A percentile compares a stretch with the other conserved stretches of the same genome.
Conservation (phyloP, 2,888 invertebrate species). For the Drosophila nr. perissopoda region DNA sequence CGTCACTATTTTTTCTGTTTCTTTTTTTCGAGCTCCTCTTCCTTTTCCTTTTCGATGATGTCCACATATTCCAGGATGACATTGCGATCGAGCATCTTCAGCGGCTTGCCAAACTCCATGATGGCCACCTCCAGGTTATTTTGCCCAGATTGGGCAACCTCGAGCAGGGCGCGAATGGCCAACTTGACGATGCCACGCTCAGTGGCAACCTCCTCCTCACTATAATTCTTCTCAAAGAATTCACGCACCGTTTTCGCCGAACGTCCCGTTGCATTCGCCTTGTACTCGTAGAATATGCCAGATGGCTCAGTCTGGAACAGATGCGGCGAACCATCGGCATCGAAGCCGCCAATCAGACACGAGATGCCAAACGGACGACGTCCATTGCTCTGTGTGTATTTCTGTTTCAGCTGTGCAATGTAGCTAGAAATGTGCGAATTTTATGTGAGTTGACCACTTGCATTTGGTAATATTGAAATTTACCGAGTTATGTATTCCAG, state of each 20-base stretch:
- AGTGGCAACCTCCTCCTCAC: constrained; percentile 91
- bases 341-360: constrained; percentile 98
- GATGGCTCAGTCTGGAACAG: constrained; percentile 99
- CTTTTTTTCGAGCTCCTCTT: constrained; percentile 98
- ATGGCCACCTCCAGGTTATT: constrained; percentile 99
- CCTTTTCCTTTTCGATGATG: constrained; percentile 98
- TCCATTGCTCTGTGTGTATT: constrained; percentile 99
- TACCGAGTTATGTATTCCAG: constrained; percentile 96
- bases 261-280: constrained; percentile 99
- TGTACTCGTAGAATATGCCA: constrained; percentile 99
- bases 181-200: constrained; percentile 96
- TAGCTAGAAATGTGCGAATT: constrained; percentile 85
- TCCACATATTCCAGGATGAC: constrained; percentile 97
- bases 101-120: constrained; percentile 91
- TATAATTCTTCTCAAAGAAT: constrained; percentile 99
- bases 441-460: too few species aligned
- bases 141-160: constrained; percentile 99
- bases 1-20: constrained; percentile 88
- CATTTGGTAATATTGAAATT: not conserved
- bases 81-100: constrained; percentile 95
- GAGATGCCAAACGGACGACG: constrained; percentile 99
- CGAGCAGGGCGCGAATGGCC: constrained; percentile 96
- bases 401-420: constrained; percentile 93
- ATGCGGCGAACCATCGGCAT: constrained; percentile 97
- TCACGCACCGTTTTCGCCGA: constrained; percentile 99